A percentile compares a stretch with the other conserved stretches of the same genome.
Conservation (phyloP, 1,140 invertebrate species). For the Micrasema longulum region DNA sequence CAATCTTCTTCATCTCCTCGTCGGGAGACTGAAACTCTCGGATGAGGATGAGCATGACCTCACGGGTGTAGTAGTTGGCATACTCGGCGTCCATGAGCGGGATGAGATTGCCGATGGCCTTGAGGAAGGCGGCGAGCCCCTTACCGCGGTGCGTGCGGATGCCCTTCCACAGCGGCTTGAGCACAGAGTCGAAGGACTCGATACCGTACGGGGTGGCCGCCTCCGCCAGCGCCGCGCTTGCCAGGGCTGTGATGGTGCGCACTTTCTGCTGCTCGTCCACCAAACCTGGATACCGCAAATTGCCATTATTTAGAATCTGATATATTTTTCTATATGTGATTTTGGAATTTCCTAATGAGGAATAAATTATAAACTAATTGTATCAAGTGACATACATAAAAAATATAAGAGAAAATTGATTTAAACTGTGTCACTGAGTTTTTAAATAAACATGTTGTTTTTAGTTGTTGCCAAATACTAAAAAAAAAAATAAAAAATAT, state of each 20-base stretch:
- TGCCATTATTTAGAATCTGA: no score
- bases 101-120: slow-evolving; percentile 99
- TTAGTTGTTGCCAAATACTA: no score
- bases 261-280: slow-evolving; percentile 92
- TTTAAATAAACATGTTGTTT: no score
- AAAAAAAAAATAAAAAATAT: no score
- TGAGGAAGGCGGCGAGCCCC: slow-evolving; percentile 98
- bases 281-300: slow-evolving; percentile 65
- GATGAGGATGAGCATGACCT: slow-evolving; percentile 99
- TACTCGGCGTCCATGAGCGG: slow-evolving; percentile 99
- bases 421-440: no score
- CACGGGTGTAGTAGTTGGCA: slow-evolving; percentile 98
- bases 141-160: slow-evolving; percentile 98
- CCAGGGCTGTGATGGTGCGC: slow-evolving; percentile 97
- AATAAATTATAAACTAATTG: no score
- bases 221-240: slow-evolving; percentile 97
- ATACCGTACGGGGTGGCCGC: slow-evolving; percentile 99
- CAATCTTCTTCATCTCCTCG: slow-evolving; percentile 99
- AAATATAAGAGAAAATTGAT: no score
- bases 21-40: slow-evolving; percentile 99
- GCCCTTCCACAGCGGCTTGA: slow-evolving; percentile 99
- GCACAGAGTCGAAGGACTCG: slow-evolving; percentile 98
- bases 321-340: no score
- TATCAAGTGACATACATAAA: no score
- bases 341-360: no score